Evolutionary conservation across 2,888 invertebrate species (phyloP).

Genomic region (Leucophenga montana): DNA sequence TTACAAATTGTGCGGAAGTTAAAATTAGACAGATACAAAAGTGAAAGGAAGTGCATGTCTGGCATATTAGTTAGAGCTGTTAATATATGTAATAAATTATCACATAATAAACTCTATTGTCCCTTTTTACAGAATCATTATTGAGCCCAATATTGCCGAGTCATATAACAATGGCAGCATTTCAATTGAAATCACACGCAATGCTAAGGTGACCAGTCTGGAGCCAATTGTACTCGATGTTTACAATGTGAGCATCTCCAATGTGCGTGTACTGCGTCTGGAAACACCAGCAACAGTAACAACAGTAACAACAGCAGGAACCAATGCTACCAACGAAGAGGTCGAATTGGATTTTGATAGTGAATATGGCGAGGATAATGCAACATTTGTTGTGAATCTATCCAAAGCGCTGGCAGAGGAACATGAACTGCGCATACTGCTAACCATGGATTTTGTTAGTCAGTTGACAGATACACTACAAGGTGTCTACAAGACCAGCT

Average conservation of each 20-base stretch:
- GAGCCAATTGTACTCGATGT: slow-evolving; percentile 72
- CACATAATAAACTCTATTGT: slow-evolving; percentile 1
- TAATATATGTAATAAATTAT: background rate
- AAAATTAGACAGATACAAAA: too few relatives aligned
- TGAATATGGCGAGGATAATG: slow-evolving; percentile 68
- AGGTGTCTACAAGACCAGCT: slow-evolving; percentile 75
- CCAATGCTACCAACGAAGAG: slow-evolving; percentile 50
- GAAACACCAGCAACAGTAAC: slow-evolving; percentile 1
- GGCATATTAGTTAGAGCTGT: background rate
- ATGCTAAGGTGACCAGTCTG: slow-evolving; percentile 59
- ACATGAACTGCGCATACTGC: slow-evolving; percentile 67
- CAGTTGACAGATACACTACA: slow-evolving; percentile 75
- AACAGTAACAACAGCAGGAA: background rate
- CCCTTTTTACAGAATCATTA: slow-evolving; percentile 62
- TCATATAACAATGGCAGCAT: slow-evolving; percentile 70
- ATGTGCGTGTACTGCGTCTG: slow-evolving; percentile 64
- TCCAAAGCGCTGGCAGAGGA: slow-evolving; percentile 52
- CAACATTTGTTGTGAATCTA: slow-evolving; percentile 66
- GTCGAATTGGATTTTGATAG: slow-evolving; percentile 68
- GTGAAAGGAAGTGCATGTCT: background rate
- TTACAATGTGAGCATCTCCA: slow-evolving; percentile 69
- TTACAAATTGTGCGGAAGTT: background rate
- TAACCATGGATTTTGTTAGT: slow-evolving; percentile 75
- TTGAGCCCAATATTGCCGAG: slow-evolving; percentile 69
- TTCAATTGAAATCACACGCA: slow-evolving; percentile 66